Percentiles rank a stretch among this genome's conserved stretches.
These are phyloP conservation scores for Echiichthys vipera DNA, from an alignment of 2,797 vertebrate genomes.

Conservation along the genomic window DNA sequence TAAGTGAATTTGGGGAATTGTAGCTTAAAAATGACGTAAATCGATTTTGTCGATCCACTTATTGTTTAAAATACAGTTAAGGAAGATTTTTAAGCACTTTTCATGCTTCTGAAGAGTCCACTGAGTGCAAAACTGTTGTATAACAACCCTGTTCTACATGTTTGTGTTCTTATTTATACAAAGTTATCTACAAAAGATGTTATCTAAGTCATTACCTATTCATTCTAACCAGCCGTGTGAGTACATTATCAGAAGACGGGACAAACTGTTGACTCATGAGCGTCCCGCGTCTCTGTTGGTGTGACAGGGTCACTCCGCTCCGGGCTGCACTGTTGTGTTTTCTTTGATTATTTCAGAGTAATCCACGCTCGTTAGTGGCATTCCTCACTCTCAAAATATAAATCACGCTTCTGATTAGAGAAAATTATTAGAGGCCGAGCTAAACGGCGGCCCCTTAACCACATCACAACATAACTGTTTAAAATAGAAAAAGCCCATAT, in stretches of 20 bases:
- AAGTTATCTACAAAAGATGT: constrained; percentile 21
- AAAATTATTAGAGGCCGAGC: constrained; percentile 68
- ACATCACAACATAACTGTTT: constrained; percentile 34
- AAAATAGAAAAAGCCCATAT: constrained; percentile 56
- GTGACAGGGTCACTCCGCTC: constrained; percentile 12
- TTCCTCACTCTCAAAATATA: constrained; percentile 65
- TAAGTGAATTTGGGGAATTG: too few relatives aligned
- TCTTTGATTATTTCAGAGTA: constrained; percentile 65
- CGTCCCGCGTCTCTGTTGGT: constrained; percentile 8
- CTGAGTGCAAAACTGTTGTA: neutral
- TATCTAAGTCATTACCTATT: constrained; percentile 27
- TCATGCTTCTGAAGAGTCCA: neutral
- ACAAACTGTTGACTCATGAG: constrained; percentile 27
- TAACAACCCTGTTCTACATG: constrained; percentile 4
- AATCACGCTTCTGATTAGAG: constrained; percentile 56
- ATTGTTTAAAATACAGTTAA: neutral
- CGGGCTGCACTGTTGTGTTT: constrained; percentile 43
- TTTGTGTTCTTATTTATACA: too few relatives aligned
- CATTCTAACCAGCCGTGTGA: constrained; percentile 22
- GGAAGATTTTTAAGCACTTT: neutral
- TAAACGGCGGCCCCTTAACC: constrained; percentile 55
- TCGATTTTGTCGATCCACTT: neutral
- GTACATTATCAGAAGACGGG: constrained; percentile 20
- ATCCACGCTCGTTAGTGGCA: constrained; percentile 65
- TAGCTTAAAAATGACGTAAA: neutral